Evolutionary conservation across 2,888 invertebrate species (phyloP), one percentile per base, ranked within the genome.

Genomic region (Agrilus mali): DNA sequence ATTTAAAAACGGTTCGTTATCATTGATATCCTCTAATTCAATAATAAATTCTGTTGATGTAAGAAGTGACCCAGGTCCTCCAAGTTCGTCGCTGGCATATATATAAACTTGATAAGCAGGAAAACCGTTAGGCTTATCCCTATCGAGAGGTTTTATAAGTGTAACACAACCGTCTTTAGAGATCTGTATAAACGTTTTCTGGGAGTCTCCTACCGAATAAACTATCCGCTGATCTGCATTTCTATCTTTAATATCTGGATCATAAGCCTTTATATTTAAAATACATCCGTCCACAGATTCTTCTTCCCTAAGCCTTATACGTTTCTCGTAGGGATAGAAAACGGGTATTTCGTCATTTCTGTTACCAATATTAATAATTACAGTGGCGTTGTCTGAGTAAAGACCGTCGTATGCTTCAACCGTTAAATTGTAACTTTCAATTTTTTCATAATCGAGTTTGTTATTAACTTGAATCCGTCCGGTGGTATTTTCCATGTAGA

Each of bases 281-380:
- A 86, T 79, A 59, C 86, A 87, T 32, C 78, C 77, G 50, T 74
- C 72, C 42, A 80, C 74, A 8, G 81, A 58, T 40, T 70, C 73
- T 60, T 92, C 89, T 60, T 89, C 89, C 38, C 75, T 69, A 46
- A 89, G 85, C 1, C 78, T 81, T 40, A 81, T 82, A 41, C 79
- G 80, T 55, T 81, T 82, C 40, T 80, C 73, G 40, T 79, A 80
- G 38, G 77, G 65, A 20, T 71, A 64, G 59, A 96, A 95, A 2
- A 82, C 77, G 0, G 96, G 96, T 0, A 83, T 81, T 64, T 94
- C 92, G 62, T 96, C 96, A 60, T 96, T 96, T 37, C 93, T 82
- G 63, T 96, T 87, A 53, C 80, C 82, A 41, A 94, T 84, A 53
- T 82, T 80, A 39, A 95, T 89, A 40, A 80, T 77, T 1, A 95